These are phyloP conservation scores for Corynorhinus townsendii DNA, from an alignment of 2,113 vertebrate genomes.

Conservation along the genomic window DNA sequence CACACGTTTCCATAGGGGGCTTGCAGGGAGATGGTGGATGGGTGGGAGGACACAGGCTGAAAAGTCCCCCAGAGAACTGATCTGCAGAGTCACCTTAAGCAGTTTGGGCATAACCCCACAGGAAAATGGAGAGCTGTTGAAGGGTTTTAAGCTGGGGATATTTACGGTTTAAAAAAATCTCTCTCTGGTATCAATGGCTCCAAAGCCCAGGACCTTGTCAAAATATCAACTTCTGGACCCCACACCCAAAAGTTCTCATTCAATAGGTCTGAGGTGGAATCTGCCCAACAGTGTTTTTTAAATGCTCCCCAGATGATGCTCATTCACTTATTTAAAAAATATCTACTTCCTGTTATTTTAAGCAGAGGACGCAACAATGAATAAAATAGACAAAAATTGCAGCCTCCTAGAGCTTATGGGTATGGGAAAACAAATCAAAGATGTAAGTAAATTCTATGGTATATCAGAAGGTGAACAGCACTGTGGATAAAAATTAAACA, in stretches of 20 bases:
- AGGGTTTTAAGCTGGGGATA: not conserved
- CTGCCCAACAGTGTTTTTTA: not conserved
- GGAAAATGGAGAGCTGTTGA: not conserved
- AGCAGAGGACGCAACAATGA: not conserved
- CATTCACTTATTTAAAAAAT: not conserved
- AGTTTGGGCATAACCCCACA: accelerated
- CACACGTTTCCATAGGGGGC: accelerated
- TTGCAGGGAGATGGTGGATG: too few relatives aligned
- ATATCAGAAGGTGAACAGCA: too few relatives aligned
- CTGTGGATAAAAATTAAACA: not conserved
- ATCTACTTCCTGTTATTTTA: not conserved
- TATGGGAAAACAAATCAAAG: not conserved
- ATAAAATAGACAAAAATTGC: not conserved
- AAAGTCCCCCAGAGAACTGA: not conserved
- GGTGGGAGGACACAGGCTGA: not conserved
- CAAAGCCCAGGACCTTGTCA: not conserved
- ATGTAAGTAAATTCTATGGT: not conserved
- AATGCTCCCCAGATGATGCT: not conserved
- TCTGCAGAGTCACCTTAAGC: not conserved
- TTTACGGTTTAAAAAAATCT: not conserved
- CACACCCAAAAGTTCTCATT: not conserved
- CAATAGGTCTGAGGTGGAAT: not conserved
- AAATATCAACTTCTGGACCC: not conserved
- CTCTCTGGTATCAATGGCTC: not conserved
- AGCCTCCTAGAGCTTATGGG: not conserved